Conservation (phyloP, 1,140 invertebrate genomes). For the Drosophila serrata region DNA sequence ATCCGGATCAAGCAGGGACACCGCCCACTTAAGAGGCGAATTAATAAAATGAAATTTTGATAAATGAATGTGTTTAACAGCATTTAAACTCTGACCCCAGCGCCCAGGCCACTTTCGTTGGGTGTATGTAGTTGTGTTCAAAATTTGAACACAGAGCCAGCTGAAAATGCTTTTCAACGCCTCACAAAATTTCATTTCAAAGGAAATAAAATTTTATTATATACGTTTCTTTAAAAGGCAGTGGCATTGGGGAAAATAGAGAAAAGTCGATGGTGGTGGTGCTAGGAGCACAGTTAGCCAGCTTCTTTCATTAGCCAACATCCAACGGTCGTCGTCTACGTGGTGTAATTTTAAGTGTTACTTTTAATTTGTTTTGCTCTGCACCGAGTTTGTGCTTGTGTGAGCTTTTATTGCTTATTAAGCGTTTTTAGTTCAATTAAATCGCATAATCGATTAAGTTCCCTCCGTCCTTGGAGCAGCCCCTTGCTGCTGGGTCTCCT, state of each 20-base stretch:
- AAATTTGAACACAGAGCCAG: constrained; percentile 21
- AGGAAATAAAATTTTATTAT: constrained; percentile 83
- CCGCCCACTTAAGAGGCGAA: constrained; percentile 40
- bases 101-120: constrained; percentile 12
- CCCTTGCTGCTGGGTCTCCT: constrained; percentile 5
- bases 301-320: constrained; percentile 70
- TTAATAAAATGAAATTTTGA: constrained; percentile 77
- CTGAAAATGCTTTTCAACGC: constrained; percentile 66
- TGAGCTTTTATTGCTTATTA: constrained; percentile 80
- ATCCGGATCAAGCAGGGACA: constrained; percentile 29
- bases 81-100: constrained; percentile 68
- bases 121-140: constrained; percentile 22
- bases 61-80: constrained; percentile 75
- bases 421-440: constrained; percentile 83
- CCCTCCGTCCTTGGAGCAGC: constrained; percentile 32
- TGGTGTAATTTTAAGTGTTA: constrained; percentile 82
- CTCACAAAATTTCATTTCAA: constrained; percentile 80
- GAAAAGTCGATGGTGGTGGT: background rate
- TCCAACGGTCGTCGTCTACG: constrained; percentile 49
- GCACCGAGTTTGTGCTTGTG: constrained; percentile 47
- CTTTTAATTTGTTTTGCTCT: constrained; percentile 74
- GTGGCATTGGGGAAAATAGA: background rate
- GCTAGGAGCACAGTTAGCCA: constrained; percentile 8
- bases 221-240: constrained; percentile 66
- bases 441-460: constrained; percentile 81